Percentiles rank a stretch among this genome's conserved stretches.
Evolutionary conservation across 2,888 invertebrate genomes (phyloP).

Genomic region (Lycia hirtaria): DNA sequence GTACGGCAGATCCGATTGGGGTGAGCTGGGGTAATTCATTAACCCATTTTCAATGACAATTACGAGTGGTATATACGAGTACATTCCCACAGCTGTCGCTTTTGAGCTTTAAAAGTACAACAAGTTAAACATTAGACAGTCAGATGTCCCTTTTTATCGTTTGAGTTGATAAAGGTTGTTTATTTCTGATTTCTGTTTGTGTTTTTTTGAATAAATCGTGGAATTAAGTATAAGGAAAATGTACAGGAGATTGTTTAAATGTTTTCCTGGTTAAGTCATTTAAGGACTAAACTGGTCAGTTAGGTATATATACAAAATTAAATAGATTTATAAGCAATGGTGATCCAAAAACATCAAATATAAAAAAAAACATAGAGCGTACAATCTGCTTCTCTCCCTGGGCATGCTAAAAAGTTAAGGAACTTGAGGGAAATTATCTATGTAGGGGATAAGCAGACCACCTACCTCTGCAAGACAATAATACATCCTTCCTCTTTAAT

Average conservation of each 20-base stretch:
- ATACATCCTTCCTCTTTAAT: too few species aligned
- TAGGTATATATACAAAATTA: too few species aligned
- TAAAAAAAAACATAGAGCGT: too few species aligned
- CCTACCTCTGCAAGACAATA: too few species aligned
- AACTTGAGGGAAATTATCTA: too few species aligned
- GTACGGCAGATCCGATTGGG: slow-evolving; percentile 4
- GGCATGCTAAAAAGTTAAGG: too few species aligned
- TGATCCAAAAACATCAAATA: too few species aligned
- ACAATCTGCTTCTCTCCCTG: too few species aligned
- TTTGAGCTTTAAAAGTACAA: neutral
- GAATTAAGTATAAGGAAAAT: neutral
- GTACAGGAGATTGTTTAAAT: neutral
- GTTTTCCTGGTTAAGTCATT: neutral
- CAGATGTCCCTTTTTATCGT: neutral
- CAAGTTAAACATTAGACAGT: slow-evolving; percentile 6
- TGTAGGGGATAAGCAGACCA: too few species aligned
- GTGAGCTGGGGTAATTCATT: slow-evolving; percentile 10
- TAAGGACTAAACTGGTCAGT: too few species aligned
- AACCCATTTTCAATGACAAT: slow-evolving; percentile 11
- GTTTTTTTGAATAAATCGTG: neutral
- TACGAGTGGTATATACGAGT: slow-evolving; percentile 1
- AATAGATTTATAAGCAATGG: too few species aligned
- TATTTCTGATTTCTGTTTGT: neutral
- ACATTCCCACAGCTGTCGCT: slow-evolving; percentile 1
- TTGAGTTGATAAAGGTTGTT: neutral